Base-by-base conservation (phyloP, 2,888 invertebrate genomes). In the Tanytarsus gracilentus region DNA sequence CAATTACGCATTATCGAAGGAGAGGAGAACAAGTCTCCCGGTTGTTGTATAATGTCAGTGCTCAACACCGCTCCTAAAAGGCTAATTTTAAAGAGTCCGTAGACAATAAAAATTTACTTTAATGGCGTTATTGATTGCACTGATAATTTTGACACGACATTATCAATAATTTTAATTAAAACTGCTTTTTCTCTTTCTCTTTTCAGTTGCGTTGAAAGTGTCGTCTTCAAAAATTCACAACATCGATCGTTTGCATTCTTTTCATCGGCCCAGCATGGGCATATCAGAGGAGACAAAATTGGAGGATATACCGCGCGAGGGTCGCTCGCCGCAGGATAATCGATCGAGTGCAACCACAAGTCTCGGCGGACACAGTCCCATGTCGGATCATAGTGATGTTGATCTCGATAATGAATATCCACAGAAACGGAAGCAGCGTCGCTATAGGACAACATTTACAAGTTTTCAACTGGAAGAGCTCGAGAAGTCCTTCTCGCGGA, bases 401-500 rank as follows among this genome's bases (percentile, higher is more conserved):
- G 79, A 80, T 51, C 70, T 79, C 39, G 85, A 89, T 68, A 80
- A 79, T 68, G 88, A 89, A 65, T 88, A 87, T 69, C 79, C 88
- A 0, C 91, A 91, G 0, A 93, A 93, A 73, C 77, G 93, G 65
- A 94, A 94, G 70, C 94, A 94, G 71, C 78, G 94, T 7, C 77
- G 94, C 49, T 94, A 94, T 71, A 78, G 94, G 64, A 94, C 94
- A n/a, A 94, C 94, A 27, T 94, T 94, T 74, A 93, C 94, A 49
- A 91, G 91, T 69, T 93, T 90, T 70, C 92, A 97, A 73, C 78
- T 97, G 65, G 96, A 97, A 72, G 96, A 97, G 72, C 75, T 97
- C 67, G 96, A 97, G 75, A 96, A 96, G 71, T 95, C 96, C 0
- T 97, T 97, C 76, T 88, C 95, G 2, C 86, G 95, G 70, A 97